Evolutionary conservation across 2,888 invertebrate genomes (phyloP).

Genomic region (Dusona sp.): DNA sequence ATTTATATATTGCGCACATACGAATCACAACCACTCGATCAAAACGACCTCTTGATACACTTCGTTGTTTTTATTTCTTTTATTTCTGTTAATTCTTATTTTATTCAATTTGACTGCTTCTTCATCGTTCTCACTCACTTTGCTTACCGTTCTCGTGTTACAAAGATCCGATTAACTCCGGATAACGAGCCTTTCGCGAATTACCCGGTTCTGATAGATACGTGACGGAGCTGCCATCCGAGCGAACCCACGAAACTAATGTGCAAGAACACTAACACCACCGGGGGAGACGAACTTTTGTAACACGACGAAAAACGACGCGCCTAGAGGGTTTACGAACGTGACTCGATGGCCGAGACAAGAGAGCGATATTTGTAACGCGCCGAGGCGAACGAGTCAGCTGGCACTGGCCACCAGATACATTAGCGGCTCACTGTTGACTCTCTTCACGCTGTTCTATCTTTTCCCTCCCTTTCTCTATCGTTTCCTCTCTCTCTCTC

Average conservation of each 20-base stretch:
- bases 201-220: constrained; percentile 51
- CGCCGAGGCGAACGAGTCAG: constrained; percentile 77
- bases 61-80: constrained; percentile 14
- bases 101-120: neutral
- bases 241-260: constrained; percentile 46
- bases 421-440: constrained; percentile 61
- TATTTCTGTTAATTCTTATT: constrained; percentile 12
- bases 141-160: constrained; percentile 67
- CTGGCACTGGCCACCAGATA: constrained; percentile 74
- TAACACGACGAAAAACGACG: constrained; percentile 35
- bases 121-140: constrained; percentile 10
- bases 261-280: neutral
- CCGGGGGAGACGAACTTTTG: constrained; percentile 12
- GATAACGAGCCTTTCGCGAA: constrained; percentile 46
- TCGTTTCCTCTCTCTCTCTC: constrained; percentile 4
- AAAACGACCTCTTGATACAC: constrained; percentile 40
- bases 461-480: constrained; percentile 13
- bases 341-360: constrained; percentile 26
- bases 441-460: constrained; percentile 43
- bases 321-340: neutral
- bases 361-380: constrained; percentile 63
- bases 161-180: constrained; percentile 52
- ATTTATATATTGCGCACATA: constrained; percentile 21
- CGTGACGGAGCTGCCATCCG: constrained; percentile 66
- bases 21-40: constrained; percentile 43